Conservation (phyloP, 2,888 invertebrate genomes). For the Amphipyra berbera region DNA sequence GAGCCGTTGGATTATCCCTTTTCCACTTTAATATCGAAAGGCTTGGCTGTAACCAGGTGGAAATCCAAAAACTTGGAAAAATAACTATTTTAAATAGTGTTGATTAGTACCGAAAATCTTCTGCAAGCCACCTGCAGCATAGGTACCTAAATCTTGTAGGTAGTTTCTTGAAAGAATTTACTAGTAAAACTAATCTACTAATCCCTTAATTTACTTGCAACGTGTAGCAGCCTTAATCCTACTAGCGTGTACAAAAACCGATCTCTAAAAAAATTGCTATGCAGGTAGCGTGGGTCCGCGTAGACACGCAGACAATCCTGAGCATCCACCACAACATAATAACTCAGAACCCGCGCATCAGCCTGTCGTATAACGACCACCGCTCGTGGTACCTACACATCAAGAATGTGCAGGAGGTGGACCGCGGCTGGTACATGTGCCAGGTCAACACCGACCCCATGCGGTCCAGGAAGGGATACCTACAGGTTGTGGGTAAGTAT, state of each 20-base stretch:
- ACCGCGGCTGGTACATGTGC: conserved; percentile 98
- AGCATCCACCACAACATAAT: conserved; percentile 98
- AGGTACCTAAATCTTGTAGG: no score
- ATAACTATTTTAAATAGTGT: neutral
- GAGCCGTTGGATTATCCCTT: neutral
- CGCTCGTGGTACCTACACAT: conserved; percentile 97
- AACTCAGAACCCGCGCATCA: conserved; percentile 96
- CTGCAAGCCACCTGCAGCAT: no score
- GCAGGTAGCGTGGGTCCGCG: conserved; percentile 97
- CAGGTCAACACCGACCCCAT: conserved; percentile 98
- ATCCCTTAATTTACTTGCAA: no score
- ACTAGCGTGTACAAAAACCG: no score
- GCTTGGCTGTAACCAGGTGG: neutral
- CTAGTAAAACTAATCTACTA: no score
- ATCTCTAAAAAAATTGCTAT: conserved; percentile 3
- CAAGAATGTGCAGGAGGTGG: conserved; percentile 95
- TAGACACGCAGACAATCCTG: conserved; percentile 97
- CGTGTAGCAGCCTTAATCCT: no score
- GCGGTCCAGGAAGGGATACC: conserved; percentile 96
- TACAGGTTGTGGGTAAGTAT: conserved; percentile 96
- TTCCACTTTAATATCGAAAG: neutral
- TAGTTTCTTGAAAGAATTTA: no score
- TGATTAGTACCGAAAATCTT: neutral
- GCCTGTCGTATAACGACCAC: conserved; percentile 96
- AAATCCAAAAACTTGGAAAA: no score